Conservation (phyloP, 2,113 vertebrate species). For the Corythoichthys haematopterus region DNA sequence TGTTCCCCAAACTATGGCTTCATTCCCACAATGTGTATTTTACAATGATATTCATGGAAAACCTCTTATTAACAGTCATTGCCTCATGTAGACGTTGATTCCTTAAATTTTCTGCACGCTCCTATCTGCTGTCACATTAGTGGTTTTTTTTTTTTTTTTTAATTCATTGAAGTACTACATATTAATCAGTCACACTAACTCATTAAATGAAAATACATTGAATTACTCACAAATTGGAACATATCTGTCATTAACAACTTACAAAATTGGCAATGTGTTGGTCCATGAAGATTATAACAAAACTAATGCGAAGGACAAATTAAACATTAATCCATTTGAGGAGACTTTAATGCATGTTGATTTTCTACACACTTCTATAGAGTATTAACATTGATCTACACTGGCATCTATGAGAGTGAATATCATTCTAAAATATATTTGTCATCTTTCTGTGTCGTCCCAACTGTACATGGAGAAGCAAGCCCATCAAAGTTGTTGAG, state of each 20-base stretch:
- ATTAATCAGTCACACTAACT: background rate
- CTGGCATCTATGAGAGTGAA: conserved; percentile 69
- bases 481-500: conserved; percentile 81
- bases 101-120: conserved; percentile 30
- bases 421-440: conserved; percentile 99
- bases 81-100: background rate
- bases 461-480: conserved; percentile 91
- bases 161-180: background rate
- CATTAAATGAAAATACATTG: background rate
- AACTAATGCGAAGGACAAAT: background rate
- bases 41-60: conserved; percentile 91
- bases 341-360: conserved; percentile 20
- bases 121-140: conserved; percentile 3
- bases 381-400: background rate
- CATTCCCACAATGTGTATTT: conserved; percentile 80
- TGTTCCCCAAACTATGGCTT: conserved; percentile 91
- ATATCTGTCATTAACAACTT: background rate
- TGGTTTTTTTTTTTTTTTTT: background rate
- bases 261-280: background rate
- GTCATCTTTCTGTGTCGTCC: conserved; percentile 85
- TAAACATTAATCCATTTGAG: background rate
- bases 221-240: background rate
- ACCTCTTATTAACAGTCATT: conserved; percentile 18
- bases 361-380: background rate
- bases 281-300: background rate